These are phyloP conservation scores for Lepidocyrtinus sp. DNA, from an alignment of 2,888 invertebrate genomes.

Conservation along the genomic window DNA sequence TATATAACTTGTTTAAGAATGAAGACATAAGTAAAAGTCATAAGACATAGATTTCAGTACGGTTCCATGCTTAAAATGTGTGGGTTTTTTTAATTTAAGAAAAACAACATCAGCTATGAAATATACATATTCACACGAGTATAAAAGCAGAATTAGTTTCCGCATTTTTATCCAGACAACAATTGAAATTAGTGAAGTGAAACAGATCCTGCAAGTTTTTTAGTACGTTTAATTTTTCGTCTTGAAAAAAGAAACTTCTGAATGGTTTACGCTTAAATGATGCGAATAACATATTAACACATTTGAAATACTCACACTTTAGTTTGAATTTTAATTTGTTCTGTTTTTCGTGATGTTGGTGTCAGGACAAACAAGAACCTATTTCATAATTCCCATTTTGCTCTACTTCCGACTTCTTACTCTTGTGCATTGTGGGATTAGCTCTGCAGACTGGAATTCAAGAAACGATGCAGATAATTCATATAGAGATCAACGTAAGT, in stretches of 20 bases:
- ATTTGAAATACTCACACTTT: no score
- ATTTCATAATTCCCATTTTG: conserved; percentile 17
- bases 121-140: background rate
- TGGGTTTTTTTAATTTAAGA: background rate
- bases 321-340: no score
- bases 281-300: no score
- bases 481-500: background rate
- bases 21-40: background rate
- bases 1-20: no score
- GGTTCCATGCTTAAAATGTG: background rate
- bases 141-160: background rate
- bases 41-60: background rate
- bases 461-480: conserved; percentile 26
- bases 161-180: background rate
- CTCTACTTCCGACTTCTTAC: conserved; percentile 36
- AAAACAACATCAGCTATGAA: background rate
- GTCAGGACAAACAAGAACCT: background rate
- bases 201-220: background rate
- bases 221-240: no score
- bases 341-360: no score
- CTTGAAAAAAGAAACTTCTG: no score
- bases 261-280: no score
- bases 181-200: background rate
- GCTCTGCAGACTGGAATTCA: conserved; percentile 33
- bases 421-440: conserved; percentile 23